Conservation (phyloP, 2,113 vertebrate genomes). For the Ahaetulla prasina region DNA sequence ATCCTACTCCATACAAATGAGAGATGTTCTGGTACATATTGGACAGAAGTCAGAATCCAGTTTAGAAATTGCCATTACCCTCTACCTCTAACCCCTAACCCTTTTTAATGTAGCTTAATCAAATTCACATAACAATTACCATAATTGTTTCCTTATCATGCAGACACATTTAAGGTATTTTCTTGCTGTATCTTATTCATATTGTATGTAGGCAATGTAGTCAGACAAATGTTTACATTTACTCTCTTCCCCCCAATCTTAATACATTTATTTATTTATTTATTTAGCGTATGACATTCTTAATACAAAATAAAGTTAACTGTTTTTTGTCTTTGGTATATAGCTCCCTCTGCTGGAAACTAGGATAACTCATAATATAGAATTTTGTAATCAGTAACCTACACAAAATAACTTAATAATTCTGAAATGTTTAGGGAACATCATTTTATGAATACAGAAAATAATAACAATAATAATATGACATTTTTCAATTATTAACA, state of each 20-base stretch:
- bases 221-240: constrained; percentile 8
- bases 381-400: constrained; percentile 12
- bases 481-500: background rate
- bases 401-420: background rate
- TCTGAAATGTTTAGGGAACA: background rate
- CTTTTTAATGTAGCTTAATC: background rate
- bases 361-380: constrained; percentile 23
- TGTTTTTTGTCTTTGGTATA: constrained; percentile 39
- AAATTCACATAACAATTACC: background rate
- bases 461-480: background rate
- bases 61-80: background rate
- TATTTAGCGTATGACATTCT: constrained; percentile 1
- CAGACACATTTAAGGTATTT: background rate
- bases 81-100: background rate
- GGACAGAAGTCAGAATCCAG: background rate
- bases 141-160: background rate
- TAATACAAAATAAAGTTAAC: constrained; percentile 9
- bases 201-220: background rate
- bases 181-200: background rate
- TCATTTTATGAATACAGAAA: constrained; percentile 31
- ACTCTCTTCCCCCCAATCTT: background rate
- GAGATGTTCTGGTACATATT: background rate
- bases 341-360: constrained; percentile 65
- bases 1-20: background rate
- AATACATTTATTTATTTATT: background rate